phyloP scores from a whole-genome alignment of 2,113 vertebrate species.

The Sebastes schlegelii region DNA sequence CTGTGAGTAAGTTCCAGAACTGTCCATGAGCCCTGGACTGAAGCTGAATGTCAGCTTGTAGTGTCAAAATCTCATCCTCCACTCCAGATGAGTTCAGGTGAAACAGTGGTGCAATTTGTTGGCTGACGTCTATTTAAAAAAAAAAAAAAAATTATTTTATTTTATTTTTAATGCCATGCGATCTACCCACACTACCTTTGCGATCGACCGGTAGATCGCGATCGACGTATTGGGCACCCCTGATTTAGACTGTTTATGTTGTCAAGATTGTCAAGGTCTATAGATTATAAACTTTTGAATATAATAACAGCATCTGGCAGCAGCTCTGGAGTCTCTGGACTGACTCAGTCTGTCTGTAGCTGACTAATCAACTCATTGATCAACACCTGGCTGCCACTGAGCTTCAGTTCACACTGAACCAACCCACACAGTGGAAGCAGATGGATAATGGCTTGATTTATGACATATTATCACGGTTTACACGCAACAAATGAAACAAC shows the following conservation, averaged over 20 bases:
- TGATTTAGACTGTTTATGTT: not conserved
- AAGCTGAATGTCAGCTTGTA: no score
- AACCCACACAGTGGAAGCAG: constrained; percentile 17
- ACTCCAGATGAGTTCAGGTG: no score
- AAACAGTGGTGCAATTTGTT: no score
- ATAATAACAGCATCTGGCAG: constrained; percentile 14
- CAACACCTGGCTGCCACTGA: constrained; percentile 17
- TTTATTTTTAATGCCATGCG: no score
- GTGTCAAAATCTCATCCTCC: no score
- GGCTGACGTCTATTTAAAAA: no score
- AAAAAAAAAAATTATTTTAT: no score
- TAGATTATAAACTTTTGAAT: not conserved
- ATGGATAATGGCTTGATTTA: not conserved
- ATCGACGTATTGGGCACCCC: no score
- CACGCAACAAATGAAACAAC: constrained; percentile 5
- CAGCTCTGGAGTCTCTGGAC: constrained; percentile 15
- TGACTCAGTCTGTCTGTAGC: constrained; percentile 1
- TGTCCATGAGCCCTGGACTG: no score
- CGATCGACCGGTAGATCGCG: no score
- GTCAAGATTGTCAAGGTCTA: not conserved
- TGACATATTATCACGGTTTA: not conserved
- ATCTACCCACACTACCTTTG: no score
- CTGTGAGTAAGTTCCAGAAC: no score
- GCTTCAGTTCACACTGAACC: not conserved
- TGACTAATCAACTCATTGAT: constrained; percentile 14